These are phyloP conservation scores for Muricea muricata DNA, from an alignment of 92 coral and sea anemone genomes.

Conservation along the genomic window DNA sequence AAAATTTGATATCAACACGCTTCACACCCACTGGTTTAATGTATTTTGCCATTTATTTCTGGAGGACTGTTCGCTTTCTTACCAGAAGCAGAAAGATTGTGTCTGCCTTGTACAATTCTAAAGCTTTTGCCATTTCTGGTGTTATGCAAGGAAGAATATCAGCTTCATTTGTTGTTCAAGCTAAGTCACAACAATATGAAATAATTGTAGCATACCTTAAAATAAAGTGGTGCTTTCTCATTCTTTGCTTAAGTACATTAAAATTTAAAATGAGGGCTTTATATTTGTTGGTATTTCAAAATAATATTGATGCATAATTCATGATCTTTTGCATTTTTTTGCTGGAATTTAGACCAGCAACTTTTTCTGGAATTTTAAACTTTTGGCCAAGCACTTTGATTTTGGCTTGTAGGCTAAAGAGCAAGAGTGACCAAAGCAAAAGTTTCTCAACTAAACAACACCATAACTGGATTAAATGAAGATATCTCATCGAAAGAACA, in stretches of 20 bases:
- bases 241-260: not conserved
- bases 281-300: not conserved
- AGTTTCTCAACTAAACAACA: not conserved
- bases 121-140: not conserved
- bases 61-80: not conserved
- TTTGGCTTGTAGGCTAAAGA: not conserved
- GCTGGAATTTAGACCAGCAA: not conserved
- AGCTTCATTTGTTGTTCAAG: not conserved
- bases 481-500: not conserved
- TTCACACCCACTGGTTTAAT: not conserved
- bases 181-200: not conserved
- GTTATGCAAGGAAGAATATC: not conserved
- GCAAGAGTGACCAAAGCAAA: not conserved
- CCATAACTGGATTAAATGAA: not conserved
- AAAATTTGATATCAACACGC: not conserved
- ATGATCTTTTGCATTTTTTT: not conserved
- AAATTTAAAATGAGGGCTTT: constrained; percentile 7
- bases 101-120: not conserved
- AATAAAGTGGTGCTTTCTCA: not conserved
- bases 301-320: not conserved
- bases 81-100: not conserved
- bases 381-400: not conserved
- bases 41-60: not conserved
- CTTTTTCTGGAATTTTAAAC: not conserved
- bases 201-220: not conserved